These are phyloP conservation scores for Catagonus wagneri DNA, from an alignment of 2,113 vertebrate species.

Conservation along the genomic window DNA sequence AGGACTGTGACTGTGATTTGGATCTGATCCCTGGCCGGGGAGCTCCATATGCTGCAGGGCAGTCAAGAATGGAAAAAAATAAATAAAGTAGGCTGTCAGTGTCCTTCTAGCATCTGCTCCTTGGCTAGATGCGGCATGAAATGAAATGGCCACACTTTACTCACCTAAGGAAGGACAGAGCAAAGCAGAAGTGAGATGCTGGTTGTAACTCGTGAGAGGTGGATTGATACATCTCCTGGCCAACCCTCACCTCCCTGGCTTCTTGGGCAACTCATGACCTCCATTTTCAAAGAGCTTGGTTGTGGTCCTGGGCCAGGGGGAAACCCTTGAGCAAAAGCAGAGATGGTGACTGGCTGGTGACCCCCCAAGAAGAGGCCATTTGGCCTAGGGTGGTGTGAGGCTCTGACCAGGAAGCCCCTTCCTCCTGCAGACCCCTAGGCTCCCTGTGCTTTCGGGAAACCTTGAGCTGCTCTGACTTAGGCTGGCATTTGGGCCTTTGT, in stretches of 20 bases:
- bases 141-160: not conserved
- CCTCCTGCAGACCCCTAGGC: not conserved
- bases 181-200: slow-evolving; percentile 74
- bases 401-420: rapidly evolving
- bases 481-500: not conserved
- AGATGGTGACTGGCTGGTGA: slow-evolving; percentile 1
- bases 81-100: slow-evolving; percentile 83
- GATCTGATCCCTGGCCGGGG: too few species aligned
- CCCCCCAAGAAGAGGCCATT: slow-evolving; percentile 70
- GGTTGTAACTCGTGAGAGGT: slow-evolving; percentile 3
- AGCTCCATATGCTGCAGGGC: too few species aligned
- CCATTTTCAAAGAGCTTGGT: slow-evolving; percentile 69
- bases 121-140: not conserved
- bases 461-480: not conserved
- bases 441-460: not conserved
- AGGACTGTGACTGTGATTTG: too few species aligned
- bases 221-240: not conserved
- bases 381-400: not conserved
- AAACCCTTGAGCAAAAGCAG: slow-evolving; percentile 75
- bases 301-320: slow-evolving; percentile 70
- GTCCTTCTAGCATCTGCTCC: not conserved
- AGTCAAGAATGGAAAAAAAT: too few species aligned
- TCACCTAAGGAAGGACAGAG: not conserved
- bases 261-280: slow-evolving; percentile 77
- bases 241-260: slow-evolving; percentile 48